These are phyloP conservation scores for Hylia prasina DNA, from an alignment of 2,113 vertebrate species.

Conservation along the genomic window DNA sequence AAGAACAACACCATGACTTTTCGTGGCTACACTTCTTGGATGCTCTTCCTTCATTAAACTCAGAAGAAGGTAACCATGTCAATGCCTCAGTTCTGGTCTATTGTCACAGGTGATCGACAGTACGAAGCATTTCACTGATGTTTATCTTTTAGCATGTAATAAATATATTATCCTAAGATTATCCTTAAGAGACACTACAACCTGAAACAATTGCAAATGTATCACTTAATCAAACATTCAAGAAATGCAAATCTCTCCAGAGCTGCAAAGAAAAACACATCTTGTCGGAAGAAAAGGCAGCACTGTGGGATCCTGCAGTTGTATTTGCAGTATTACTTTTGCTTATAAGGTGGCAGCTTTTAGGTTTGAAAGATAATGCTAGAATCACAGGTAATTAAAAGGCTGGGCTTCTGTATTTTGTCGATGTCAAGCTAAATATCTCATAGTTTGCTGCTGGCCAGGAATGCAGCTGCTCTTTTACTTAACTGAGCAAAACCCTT, in stretches of 20 bases:
- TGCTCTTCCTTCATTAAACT: neutral
- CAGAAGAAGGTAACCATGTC: neutral
- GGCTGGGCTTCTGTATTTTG: neutral
- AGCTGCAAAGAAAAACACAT: neutral
- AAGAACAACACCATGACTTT: rapidly evolving
- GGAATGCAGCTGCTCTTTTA: neutral
- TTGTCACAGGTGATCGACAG: neutral
- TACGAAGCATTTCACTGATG: neutral
- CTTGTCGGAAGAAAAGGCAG: neutral
- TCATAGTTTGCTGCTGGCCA: neutral
- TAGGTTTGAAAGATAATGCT: neutral
- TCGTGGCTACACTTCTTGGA: neutral
- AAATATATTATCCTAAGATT: neutral
- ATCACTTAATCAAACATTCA: neutral
- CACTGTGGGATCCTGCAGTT: neutral
- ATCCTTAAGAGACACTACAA: neutral
- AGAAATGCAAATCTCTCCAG: neutral
- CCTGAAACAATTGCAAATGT: neutral
- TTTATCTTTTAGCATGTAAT: neutral
- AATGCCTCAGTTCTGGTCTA: rapidly evolving
- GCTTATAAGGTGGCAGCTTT: neutral
- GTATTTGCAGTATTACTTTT: neutral
- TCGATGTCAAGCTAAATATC: neutral
- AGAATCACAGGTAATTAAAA: neutral
- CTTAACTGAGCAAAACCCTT: neutral